These are phyloP conservation scores for Pteronura brasiliensis DNA, from an alignment of 2,113 vertebrate genomes.

Conservation along the genomic window DNA sequence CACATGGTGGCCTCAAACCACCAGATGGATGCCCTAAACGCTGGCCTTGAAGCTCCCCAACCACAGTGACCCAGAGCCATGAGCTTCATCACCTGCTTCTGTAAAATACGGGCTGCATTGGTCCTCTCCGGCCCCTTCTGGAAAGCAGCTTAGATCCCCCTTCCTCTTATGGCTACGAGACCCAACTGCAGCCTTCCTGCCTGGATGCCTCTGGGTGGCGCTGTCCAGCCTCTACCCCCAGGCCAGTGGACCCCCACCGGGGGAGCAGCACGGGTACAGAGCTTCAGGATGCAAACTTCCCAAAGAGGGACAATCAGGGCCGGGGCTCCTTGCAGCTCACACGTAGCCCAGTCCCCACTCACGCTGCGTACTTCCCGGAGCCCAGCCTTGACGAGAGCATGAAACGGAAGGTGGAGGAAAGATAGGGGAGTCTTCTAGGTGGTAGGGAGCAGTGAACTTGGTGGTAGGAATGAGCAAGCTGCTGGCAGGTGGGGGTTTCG, in stretches of 20 bases:
- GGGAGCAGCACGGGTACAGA: background rate
- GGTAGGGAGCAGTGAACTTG: background rate
- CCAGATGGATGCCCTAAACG: background rate
- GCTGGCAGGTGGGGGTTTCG: background rate
- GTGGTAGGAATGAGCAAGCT: background rate
- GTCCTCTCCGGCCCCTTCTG: background rate
- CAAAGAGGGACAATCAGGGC: too few relatives aligned
- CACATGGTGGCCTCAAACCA: background rate
- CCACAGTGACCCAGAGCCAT: background rate
- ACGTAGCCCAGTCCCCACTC: background rate
- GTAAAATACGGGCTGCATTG: background rate
- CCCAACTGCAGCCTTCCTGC: background rate
- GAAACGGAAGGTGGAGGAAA: background rate
- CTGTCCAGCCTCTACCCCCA: background rate
- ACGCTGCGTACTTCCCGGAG: too few relatives aligned
- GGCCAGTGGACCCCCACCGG: background rate
- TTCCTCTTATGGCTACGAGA: background rate
- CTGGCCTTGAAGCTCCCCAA: too few relatives aligned
- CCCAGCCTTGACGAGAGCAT: background rate
- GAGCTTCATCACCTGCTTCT: background rate
- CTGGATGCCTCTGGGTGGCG: rapidly evolving
- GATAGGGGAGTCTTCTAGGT: background rate
- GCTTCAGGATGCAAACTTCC: background rate
- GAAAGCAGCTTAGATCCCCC: background rate
- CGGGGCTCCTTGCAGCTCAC: background rate